Conservation (phyloP, 2,113 vertebrate genomes). For the Proteles cristata region DNA sequence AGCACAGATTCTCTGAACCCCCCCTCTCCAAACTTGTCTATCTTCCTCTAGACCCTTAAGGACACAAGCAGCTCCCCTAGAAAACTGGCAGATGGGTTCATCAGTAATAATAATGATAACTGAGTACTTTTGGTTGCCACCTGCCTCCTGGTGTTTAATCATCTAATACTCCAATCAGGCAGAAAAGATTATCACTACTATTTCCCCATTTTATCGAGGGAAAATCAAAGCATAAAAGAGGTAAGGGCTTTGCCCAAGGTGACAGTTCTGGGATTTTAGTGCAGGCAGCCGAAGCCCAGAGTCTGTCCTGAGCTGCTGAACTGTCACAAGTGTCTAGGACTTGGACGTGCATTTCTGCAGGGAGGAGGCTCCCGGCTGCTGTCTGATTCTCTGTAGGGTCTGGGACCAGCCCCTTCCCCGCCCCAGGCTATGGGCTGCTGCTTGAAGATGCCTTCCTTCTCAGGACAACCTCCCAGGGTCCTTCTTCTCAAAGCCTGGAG, state of each 20-base stretch:
- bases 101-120: not conserved
- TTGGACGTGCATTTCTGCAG: not conserved
- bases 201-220: not conserved
- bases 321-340: not conserved
- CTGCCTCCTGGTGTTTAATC: not conserved
- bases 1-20: not conserved
- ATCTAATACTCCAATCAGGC: not conserved
- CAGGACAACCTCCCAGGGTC: too few relatives aligned
- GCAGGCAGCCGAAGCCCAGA: not conserved
- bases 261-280: not conserved
- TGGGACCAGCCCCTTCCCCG: too few relatives aligned
- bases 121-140: not conserved
- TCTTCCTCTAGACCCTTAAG: not conserved
- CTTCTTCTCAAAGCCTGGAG: not conserved
- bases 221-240: not conserved
- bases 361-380: not conserved
- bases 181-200: not conserved
- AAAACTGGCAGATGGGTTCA: not conserved
- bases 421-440: not conserved
- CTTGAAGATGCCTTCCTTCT: not conserved
- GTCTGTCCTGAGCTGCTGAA: not conserved
- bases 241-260: not conserved
- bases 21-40: not conserved
- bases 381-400: not conserved
- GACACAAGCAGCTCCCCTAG: not conserved